Evolutionary conservation across 2,113 vertebrate species (phyloP), one percentile per base, ranked within the genome.

Genomic region (Gasterosteus nipponicus): DNA sequence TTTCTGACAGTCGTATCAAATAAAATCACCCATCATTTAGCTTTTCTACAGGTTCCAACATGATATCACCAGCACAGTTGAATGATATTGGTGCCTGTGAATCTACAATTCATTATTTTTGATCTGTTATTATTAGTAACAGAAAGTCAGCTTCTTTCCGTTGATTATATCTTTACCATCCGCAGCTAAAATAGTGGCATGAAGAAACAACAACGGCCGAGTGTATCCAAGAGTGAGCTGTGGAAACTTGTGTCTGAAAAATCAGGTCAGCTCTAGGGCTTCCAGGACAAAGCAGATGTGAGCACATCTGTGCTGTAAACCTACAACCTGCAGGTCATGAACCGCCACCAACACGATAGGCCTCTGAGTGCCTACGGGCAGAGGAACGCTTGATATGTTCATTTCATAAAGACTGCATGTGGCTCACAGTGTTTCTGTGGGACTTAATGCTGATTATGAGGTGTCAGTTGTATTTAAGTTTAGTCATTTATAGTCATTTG

Each of bases 281-380:
- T 84, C 62, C 46, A 88, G 76, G 78, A 83, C 59, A 33, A 74
- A 74, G 81, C 92, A 93, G 88, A 89, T 93, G 92, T 88, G 29
- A 61, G 63, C 57, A 83, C 91, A 94, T 90, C 89, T 93, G 92
- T 81, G 63, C 68, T 60, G 73, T 60, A 62, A 86, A 90, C 80
- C 75, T 75, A 79, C 74, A 80, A 86, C 76, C 85, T 87, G 69
- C 84, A 86, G 88, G 86, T 83, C 73, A 87, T n/a, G 16, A 64
- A 54, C 70, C 51, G 79, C 73, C 82, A 83, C 86, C 51, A 72
- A 54, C 65, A 46, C 2, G 2, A 46, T 11, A 39, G 56, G 64
- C n/a, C 76, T 69, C 60, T 46, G 66, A 61, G n/a, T 22, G 29
- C 47, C 71, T 53, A 22, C 42, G 38, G 42, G 39, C 39, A 72